These are phyloP conservation scores for Oophaga pumilio DNA, from an alignment of 2,113 vertebrate species.

Conservation along the genomic window DNA sequence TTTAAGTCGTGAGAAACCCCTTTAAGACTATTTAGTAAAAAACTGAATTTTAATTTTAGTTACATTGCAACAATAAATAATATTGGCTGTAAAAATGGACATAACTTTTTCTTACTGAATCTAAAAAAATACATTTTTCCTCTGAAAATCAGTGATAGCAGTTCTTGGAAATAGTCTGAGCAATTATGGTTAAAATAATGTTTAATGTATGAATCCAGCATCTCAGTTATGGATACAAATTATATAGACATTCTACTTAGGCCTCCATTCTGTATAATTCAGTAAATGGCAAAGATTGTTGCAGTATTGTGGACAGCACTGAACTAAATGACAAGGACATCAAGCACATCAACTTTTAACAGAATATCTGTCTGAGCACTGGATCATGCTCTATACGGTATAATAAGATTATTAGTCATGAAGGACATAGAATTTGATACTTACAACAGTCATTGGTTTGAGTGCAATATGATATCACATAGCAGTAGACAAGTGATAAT, in stretches of 20 bases:
- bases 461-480: not conserved
- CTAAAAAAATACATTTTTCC: not conserved
- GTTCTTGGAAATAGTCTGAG: not conserved
- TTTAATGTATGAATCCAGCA: not conserved
- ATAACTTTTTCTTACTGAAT: not conserved
- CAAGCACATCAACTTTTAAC: slow-evolving; percentile 37
- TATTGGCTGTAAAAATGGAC: not conserved
- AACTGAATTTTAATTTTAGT: not conserved
- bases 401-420: slow-evolving; percentile 23
- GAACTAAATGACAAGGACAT: slow-evolving; percentile 33
- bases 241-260: not conserved
- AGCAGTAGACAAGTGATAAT: not conserved
- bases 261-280: not conserved
- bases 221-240: not conserved
- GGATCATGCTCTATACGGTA: slow-evolving; percentile 22
- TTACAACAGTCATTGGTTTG: not conserved
- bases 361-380: slow-evolving; percentile 3
- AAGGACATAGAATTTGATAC: slow-evolving; percentile 7
- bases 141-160: not conserved
- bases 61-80: not conserved
- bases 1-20: too few relatives aligned
- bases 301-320: not conserved
- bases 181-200: not conserved
- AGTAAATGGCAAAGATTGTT: slow-evolving; percentile 11
- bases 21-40: not conserved